These are phyloP conservation scores for Meda fulgida DNA, from an alignment of 2,797 vertebrate genomes.

Conservation along the genomic window DNA sequence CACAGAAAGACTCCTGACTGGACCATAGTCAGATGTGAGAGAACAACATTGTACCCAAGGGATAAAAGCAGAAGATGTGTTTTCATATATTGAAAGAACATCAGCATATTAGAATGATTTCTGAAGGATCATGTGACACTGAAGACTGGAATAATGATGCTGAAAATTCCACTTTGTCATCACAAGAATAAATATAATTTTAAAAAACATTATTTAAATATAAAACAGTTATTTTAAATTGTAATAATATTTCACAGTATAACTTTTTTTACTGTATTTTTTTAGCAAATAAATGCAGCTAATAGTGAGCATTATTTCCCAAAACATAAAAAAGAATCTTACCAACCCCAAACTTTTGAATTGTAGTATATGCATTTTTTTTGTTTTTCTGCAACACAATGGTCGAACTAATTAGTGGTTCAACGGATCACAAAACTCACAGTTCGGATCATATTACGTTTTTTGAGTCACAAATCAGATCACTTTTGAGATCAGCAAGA, in stretches of 20 bases:
- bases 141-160: not conserved
- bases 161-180: not conserved
- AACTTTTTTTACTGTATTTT: not conserved
- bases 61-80: not conserved
- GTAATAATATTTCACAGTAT: not conserved
- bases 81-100: not conserved
- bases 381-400: no score
- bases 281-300: not conserved
- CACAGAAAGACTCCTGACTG: constrained; percentile 63
- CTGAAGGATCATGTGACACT: not conserved
- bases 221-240: not conserved
- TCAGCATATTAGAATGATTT: not conserved
- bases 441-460: no score
- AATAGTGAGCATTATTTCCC: not conserved
- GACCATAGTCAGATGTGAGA: constrained; percentile 28
- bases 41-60: constrained; percentile 3
- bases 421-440: no score
- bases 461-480: no score
- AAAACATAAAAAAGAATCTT: no score
- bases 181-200: not conserved
- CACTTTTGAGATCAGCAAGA: no score
- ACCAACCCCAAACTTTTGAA: no score
- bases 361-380: no score
- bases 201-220: not conserved
- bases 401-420: not conserved